phyloP scores from a whole-genome alignment of 1,140 invertebrate genomes.

The Venustaconcha ellipsiformis region DNA sequence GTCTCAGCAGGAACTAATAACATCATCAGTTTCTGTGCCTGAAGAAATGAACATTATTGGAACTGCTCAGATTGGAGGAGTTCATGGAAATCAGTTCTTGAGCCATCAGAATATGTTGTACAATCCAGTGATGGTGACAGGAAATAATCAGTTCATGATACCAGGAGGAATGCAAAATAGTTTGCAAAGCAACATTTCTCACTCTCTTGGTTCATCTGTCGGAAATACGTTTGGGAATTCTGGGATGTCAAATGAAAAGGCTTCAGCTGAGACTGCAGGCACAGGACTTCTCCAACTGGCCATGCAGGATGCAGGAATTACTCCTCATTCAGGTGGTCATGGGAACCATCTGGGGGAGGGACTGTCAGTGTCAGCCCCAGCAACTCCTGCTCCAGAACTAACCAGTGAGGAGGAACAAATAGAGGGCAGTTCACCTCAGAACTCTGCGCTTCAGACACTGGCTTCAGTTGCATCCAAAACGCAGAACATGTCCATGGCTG shows the following conservation, averaged over 20 bases:
- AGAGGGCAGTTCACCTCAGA: constrained; percentile 3
- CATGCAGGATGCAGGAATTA: constrained; percentile 61
- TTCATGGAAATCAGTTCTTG: constrained; percentile 21
- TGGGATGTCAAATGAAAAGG: constrained; percentile 8
- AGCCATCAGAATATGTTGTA: constrained; percentile 29
- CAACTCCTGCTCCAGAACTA: constrained; percentile 19
- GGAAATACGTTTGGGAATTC: constrained; percentile 7
- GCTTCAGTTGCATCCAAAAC: constrained; percentile 57
- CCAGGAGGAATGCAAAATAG: constrained; percentile 35
- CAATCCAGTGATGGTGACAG: constrained; percentile 29
- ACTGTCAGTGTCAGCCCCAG: constrained; percentile 11
- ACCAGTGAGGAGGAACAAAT: constrained; percentile 9
- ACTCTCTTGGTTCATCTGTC: background rate
- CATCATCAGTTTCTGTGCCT: constrained; percentile 27
- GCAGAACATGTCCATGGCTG: constrained; percentile 34
- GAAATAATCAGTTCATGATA: constrained; percentile 26
- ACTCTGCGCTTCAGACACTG: constrained; percentile 48
- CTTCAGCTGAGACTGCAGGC: constrained; percentile 24
- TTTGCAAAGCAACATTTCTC: constrained; percentile 22
- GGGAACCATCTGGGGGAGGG: background rate
- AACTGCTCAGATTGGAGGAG: constrained; percentile 20
- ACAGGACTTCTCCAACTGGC: constrained; percentile 53
- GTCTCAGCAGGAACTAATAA: constrained; percentile 29
- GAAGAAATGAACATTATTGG: constrained; percentile 14
- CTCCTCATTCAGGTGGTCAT: constrained; percentile 34